Evolutionary conservation across 2,113 vertebrate species (phyloP).

Genomic region (Periophthalmus modestus): DNA sequence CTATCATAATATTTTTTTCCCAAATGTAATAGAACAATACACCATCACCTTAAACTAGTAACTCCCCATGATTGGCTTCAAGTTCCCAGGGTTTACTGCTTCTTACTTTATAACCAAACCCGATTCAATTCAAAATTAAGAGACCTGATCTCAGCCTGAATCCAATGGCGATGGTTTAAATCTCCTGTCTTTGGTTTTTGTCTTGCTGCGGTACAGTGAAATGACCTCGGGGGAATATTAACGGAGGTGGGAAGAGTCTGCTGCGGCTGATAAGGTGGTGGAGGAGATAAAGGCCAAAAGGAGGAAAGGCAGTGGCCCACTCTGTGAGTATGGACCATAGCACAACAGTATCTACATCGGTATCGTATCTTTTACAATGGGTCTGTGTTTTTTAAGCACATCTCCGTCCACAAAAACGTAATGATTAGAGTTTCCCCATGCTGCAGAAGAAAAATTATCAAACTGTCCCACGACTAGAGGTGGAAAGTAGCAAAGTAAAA

Average conservation of each 20-base stretch:
- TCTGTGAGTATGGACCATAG: conserved; percentile 80
- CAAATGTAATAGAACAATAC: neutral
- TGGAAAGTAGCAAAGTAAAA: too few species aligned
- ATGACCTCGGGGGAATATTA: conserved; percentile 92
- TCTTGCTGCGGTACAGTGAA: conserved; percentile 82
- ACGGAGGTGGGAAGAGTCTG: conserved; percentile 89
- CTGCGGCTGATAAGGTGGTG: conserved; percentile 93
- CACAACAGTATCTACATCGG: conserved; percentile 7
- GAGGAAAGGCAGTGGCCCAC: conserved; percentile 92
- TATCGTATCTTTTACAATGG: too few species aligned
- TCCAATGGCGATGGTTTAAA: neutral
- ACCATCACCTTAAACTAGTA: conserved; percentile 11
- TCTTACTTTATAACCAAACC: neutral
- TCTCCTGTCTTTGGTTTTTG: conserved; percentile 9
- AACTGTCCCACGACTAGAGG: too few species aligned
- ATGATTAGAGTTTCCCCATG: too few species aligned
- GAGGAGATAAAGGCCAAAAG: conserved; percentile 92
- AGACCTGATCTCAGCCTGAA: conserved; percentile 17
- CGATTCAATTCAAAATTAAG: neutral
- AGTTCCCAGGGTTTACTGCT: neutral
- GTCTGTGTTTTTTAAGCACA: too few species aligned
- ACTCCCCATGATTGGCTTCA: neutral
- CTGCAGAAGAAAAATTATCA: too few species aligned
- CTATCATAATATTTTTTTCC: too few species aligned
- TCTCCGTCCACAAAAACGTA: too few species aligned